Evolutionary conservation across 2,113 vertebrate species (phyloP), one percentile per base, ranked within the genome.

Genomic region (Tautogolabrus adspersus): DNA sequence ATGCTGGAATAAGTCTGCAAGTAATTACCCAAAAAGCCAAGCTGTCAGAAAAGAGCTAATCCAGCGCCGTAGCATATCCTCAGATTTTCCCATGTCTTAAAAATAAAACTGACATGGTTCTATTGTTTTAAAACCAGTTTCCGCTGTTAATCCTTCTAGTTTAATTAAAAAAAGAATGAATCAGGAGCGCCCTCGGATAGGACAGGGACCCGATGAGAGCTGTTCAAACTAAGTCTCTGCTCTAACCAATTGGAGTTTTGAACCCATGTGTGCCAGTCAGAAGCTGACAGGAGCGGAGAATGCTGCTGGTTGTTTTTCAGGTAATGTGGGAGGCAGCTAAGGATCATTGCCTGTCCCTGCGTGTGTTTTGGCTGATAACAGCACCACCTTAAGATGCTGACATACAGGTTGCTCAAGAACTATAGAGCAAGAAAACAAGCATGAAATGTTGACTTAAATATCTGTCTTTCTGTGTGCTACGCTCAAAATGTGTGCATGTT

Each of bases 1-100:
- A 87, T 78, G 58, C 2, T 68, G 71, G 75, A 90, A 85, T 84
- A 83, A 83, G 55, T 81, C 65, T 16, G 83, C 54, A 47, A 75
- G 85, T 87, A 89, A 89, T 89, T 89, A 90, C 69, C 73, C 30
- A 19, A 82, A 79, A 89, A 81, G 60, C 67, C 66, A 66, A 51
- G 62, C 67, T n/a, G 78, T 78, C 80, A 79, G 65, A 84, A 72
- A 80, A 65, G 79, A 75, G 79, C 83, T 88, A 87, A 86, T 87
- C 88, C 83, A 38, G 72, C 21, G 9, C 64, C 66, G 68, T 66
- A 40, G 80, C 72, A 67, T 82, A 54, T 66, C 76, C 79, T 72
- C 71, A 8, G 66, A 85, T 80, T 82, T 65, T 38, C 44, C 55
- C 47, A 7, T 66, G 73, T 84, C 47, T 68, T 64, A 60, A 84